These are phyloP conservation scores for Tipula confusa DNA, from an alignment of 2,888 invertebrate species.

Conservation along the genomic window DNA sequence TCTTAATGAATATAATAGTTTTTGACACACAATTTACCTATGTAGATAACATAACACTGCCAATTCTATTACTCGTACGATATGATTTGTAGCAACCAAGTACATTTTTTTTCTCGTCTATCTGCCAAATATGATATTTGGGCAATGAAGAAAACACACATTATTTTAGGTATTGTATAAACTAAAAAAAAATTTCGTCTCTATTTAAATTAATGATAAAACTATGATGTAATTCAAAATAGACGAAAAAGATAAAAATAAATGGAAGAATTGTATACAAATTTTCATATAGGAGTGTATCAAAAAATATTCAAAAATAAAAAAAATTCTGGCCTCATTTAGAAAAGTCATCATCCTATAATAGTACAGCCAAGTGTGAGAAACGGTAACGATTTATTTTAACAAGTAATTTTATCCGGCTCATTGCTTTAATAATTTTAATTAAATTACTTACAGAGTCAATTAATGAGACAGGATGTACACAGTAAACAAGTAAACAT, in stretches of 20 bases:
- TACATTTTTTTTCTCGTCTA: background rate
- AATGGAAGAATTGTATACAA: background rate
- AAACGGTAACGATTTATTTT: background rate
- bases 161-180: background rate
- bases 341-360: background rate
- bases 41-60: background rate
- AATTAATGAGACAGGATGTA: background rate
- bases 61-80: background rate
- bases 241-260: background rate
- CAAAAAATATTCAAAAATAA: background rate
- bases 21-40: background rate
- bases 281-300: background rate
- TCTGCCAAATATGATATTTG: background rate
- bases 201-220: constrained; percentile 7
- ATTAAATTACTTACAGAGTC: background rate
- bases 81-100: background rate
- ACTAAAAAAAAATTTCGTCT: background rate
- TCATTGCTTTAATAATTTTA: background rate
- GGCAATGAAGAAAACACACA: background rate
- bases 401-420: background rate
- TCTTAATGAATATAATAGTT: background rate
- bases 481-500: background rate
- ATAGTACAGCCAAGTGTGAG: background rate
- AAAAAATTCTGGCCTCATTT: background rate
- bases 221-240: background rate